Evolutionary conservation across 1,140 invertebrate genomes (phyloP).

Genomic region (Bombus cullumanus): DNA sequence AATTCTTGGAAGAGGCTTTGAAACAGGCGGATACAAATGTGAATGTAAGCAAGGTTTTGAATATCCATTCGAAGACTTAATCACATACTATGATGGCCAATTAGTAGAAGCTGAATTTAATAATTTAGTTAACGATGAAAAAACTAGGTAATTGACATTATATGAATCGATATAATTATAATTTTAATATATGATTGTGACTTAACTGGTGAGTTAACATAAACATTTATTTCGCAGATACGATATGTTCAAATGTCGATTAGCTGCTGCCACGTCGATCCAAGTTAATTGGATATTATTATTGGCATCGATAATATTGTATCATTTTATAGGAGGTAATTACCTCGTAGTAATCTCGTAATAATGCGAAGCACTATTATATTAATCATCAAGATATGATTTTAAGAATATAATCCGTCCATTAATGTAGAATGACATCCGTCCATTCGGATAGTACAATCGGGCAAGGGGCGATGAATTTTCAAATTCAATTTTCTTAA

Average conservation of each 20-base stretch:
- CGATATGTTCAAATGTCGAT: slow-evolving; percentile 95
- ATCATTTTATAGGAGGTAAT: slow-evolving; percentile 66
- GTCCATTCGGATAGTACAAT: too few relatives aligned
- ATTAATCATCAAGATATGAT: not conserved
- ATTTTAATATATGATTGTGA: not conserved
- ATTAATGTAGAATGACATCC: not conserved
- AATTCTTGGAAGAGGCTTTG: slow-evolving; percentile 94
- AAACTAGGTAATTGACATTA: slow-evolving; percentile 85
- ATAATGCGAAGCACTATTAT: not conserved
- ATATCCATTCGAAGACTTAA: slow-evolving; percentile 97
- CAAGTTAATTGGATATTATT: slow-evolving; percentile 81
- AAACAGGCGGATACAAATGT: slow-evolving; percentile 98
- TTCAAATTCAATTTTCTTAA: too few relatives aligned
- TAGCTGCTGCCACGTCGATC: slow-evolving; percentile 90
- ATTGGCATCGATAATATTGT: slow-evolving; percentile 72
- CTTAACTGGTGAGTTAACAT: not conserved
- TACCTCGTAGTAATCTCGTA: slow-evolving; percentile 44
- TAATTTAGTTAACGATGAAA: slow-evolving; percentile 90
- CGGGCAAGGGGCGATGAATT: too few relatives aligned
- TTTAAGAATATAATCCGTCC: slow-evolving; percentile 9
- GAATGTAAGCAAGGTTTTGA: slow-evolving; percentile 98
- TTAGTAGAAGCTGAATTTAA: slow-evolving; percentile 96
- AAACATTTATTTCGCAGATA: slow-evolving; percentile 82
- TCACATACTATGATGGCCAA: slow-evolving; percentile 98
- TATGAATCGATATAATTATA: not conserved